Percentiles rank a stretch among this genome's conserved stretches.
Conservation (phyloP, 2,797 vertebrate species). For the Parambassis ranga region DNA sequence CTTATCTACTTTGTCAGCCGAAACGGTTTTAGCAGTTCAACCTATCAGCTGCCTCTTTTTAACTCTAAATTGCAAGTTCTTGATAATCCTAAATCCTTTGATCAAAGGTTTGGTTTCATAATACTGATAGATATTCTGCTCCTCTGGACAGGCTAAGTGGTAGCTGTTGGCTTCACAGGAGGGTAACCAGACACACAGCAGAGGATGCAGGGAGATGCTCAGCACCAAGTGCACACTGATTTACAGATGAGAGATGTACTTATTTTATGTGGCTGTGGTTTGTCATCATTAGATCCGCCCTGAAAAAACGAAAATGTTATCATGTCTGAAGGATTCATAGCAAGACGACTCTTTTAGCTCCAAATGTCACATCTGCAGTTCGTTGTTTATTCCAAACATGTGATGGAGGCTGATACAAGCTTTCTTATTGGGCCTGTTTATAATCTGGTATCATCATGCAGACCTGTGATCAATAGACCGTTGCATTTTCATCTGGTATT, state of each 20-base stretch:
- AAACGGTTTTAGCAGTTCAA: slow-evolving; percentile 66
- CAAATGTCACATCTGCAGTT: neutral
- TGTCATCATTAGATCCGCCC: slow-evolving; percentile 8
- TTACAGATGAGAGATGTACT: slow-evolving; percentile 1
- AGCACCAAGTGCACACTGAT: slow-evolving; percentile 17
- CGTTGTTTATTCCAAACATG: too few relatives aligned
- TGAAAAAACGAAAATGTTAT: slow-evolving; percentile 1
- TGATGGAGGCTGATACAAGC: too few relatives aligned
- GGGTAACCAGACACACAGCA: slow-evolving; percentile 27
- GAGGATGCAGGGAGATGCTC: slow-evolving; percentile 20
- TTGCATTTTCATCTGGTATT: too few relatives aligned
- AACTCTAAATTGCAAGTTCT: slow-evolving; percentile 67
- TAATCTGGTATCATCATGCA: too few relatives aligned
- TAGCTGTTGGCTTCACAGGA: slow-evolving; percentile 41
- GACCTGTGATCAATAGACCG: too few relatives aligned
- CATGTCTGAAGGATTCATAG: neutral
- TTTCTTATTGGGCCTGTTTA: too few relatives aligned
- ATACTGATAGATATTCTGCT: slow-evolving; percentile 57
- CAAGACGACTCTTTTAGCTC: neutral
- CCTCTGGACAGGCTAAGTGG: slow-evolving; percentile 60
- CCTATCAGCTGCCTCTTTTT: slow-evolving; percentile 59
- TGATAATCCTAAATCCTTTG: slow-evolving; percentile 74
- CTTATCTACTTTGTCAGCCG: slow-evolving; percentile 71
- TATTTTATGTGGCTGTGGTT: neutral
- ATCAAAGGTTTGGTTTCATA: slow-evolving; percentile 67